Evolutionary conservation across 64 coral and sea anemone species (phyloP).

Genomic region (Astreopora myriophthalma): DNA sequence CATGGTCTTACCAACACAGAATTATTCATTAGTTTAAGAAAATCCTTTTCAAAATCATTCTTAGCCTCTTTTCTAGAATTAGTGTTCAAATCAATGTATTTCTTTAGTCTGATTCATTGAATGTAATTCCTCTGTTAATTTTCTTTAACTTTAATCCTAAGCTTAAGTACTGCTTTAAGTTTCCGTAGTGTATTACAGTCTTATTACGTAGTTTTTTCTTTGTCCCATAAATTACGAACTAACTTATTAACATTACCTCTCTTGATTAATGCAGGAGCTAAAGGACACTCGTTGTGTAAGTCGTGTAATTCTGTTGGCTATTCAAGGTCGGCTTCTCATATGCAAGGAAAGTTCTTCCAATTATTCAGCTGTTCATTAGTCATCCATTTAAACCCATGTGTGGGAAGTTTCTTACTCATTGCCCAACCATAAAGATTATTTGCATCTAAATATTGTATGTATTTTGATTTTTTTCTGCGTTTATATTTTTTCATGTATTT

Average conservation of each 20-base stretch:
- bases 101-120: background rate
- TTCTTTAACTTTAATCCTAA: background rate
- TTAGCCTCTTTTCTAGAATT: background rate
- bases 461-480: too few relatives aligned
- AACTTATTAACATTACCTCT: background rate
- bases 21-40: background rate
- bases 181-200: background rate
- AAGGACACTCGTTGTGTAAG: background rate
- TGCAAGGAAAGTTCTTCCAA: background rate
- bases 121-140: background rate
- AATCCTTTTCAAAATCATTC: background rate
- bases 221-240: background rate
- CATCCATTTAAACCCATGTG: background rate
- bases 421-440: slow-evolving; percentile 10
- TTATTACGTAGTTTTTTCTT: background rate
- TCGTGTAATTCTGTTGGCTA: background rate
- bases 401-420: background rate
- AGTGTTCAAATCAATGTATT: background rate
- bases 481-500: too few relatives aligned
- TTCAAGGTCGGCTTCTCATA: background rate
- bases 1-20: background rate
- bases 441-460: background rate
- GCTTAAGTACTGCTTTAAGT: background rate
- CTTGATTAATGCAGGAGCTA: background rate
- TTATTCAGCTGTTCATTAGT: background rate